A percentile compares a stretch with the other conserved stretches of the same genome.
These are phyloP conservation scores for Arctocebus calabarensis DNA, from an alignment of 2,797 vertebrate genomes.

Conservation along the genomic window DNA sequence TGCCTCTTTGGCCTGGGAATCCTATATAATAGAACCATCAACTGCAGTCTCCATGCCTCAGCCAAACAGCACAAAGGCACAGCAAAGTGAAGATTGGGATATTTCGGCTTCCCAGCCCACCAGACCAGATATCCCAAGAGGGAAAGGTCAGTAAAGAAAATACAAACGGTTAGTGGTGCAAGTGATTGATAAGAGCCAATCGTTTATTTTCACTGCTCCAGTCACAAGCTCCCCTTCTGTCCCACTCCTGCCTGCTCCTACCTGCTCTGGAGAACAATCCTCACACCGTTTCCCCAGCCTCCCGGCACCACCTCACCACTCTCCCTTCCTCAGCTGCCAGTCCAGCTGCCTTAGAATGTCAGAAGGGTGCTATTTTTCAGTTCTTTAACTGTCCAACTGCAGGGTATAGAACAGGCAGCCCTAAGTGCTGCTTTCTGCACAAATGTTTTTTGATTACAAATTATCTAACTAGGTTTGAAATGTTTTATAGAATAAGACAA, in stretches of 20 bases:
- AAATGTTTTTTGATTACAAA: slow-evolving; percentile 86
- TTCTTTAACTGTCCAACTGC: slow-evolving; percentile 71
- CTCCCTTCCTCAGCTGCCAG: slow-evolving; percentile 59
- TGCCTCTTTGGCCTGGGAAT: slow-evolving; percentile 30
- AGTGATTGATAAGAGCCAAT: slow-evolving; percentile 78
- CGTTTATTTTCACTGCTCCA: slow-evolving; percentile 75
- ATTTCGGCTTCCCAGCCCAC: slow-evolving; percentile 59
- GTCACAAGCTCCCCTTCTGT: slow-evolving; percentile 61
- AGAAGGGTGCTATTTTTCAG: slow-evolving; percentile 61
- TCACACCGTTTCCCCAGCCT: neutral
- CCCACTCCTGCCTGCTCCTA: slow-evolving; percentile 43
- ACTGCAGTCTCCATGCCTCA: slow-evolving; percentile 18
- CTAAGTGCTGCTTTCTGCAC: slow-evolving; percentile 80
- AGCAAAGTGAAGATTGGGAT: slow-evolving; percentile 2
- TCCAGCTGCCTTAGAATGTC: slow-evolving; percentile 65
- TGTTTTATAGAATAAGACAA: slow-evolving; percentile 88
- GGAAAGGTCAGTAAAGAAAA: slow-evolving; percentile 76
- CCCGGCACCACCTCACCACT: neutral
- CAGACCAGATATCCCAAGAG: slow-evolving; percentile 75
- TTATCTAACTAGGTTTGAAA: slow-evolving; percentile 87
- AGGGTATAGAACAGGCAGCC: slow-evolving; percentile 78
- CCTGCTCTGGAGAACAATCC: neutral
- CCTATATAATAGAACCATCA: slow-evolving; percentile 4
- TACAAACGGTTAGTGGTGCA: slow-evolving; percentile 75
- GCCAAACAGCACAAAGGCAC: slow-evolving; percentile 58